phyloP scores from a whole-genome alignment of 30 jellyfish, hydroid and myxozoan species.

The Pseudorhiza aurosa region DNA sequence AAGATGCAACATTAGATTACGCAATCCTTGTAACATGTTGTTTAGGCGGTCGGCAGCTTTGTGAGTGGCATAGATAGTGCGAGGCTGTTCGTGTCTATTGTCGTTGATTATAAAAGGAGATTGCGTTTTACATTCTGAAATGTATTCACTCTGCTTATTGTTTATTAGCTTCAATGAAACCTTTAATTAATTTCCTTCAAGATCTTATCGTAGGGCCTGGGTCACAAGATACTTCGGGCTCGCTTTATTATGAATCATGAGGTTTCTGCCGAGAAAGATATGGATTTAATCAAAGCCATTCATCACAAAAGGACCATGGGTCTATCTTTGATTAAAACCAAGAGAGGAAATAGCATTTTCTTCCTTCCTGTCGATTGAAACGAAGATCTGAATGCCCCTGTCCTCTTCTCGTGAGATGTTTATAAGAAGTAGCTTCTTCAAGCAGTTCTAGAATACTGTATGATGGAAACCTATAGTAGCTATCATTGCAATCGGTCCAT shows the following conservation, averaged over 20 bases:
- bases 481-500: too few species aligned
- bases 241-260: neutral
- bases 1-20: neutral
- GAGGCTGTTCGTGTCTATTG: slow-evolving; percentile 11
- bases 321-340: neutral
- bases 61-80: neutral
- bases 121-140: slow-evolving; percentile 8
- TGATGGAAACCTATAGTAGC: too few species aligned
- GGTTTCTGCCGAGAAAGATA: slow-evolving; percentile 7
- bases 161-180: slow-evolving; percentile 19
- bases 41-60: slow-evolving; percentile 5
- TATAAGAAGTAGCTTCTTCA: too few species aligned
- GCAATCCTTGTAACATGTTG: neutral
- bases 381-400: neutral
- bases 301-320: slow-evolving; percentile 15
- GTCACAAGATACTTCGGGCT: slow-evolving; percentile 38
- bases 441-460: too few species aligned
- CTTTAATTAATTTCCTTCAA: slow-evolving; percentile 33
- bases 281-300: neutral
- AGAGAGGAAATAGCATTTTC: neutral
- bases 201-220: slow-evolving; percentile 32
- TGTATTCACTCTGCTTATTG: slow-evolving; percentile 1
- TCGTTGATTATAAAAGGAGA: slow-evolving; percentile 22
- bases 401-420: too few species aligned
- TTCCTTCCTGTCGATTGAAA: neutral